phyloP scores from a whole-genome alignment of 2,797 vertebrate species.

The Denticeps clupeoides region DNA sequence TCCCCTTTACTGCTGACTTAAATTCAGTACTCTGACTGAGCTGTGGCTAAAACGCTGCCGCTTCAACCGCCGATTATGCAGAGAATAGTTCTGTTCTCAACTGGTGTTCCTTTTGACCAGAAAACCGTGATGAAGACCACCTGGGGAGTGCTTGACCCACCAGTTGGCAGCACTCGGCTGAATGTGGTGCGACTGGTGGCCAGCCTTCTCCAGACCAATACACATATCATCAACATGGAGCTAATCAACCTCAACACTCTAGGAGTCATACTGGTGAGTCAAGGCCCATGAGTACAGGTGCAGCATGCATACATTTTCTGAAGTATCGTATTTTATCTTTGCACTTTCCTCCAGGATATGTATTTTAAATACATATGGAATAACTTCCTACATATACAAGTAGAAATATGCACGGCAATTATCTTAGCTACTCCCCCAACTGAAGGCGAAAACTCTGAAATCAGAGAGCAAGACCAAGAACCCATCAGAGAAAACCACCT shows the following conservation, averaged over 20 bases:
- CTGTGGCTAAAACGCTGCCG: no score
- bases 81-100: neutral
- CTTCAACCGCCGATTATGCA: no score
- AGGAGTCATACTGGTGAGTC: slow-evolving; percentile 86
- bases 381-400: slow-evolving; percentile 96
- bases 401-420: slow-evolving; percentile 93
- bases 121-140: slow-evolving; percentile 92
- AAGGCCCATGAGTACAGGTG: neutral
- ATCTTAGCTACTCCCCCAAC: slow-evolving; percentile 87
- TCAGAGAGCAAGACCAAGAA: slow-evolving; percentile 67
- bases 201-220: slow-evolving; percentile 87
- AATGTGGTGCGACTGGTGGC: slow-evolving; percentile 89
- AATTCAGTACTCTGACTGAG: no score
- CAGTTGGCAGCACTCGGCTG: slow-evolving; percentile 89
- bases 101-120: no score
- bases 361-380: slow-evolving; percentile 99
- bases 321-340: neutral
- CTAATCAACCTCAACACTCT: slow-evolving; percentile 93
- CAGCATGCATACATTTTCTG: neutral
- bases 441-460: slow-evolving; percentile 59
- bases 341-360: slow-evolving; percentile 71
- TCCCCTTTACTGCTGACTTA: no score
- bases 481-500: slow-evolving; percentile 72
- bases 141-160: slow-evolving; percentile 90
- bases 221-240: slow-evolving; percentile 80